A percentile compares a stretch with the other conserved stretches of the same genome.
Conservation (phyloP, 1,140 invertebrate species). For the Triops longicaudatus region DNA sequence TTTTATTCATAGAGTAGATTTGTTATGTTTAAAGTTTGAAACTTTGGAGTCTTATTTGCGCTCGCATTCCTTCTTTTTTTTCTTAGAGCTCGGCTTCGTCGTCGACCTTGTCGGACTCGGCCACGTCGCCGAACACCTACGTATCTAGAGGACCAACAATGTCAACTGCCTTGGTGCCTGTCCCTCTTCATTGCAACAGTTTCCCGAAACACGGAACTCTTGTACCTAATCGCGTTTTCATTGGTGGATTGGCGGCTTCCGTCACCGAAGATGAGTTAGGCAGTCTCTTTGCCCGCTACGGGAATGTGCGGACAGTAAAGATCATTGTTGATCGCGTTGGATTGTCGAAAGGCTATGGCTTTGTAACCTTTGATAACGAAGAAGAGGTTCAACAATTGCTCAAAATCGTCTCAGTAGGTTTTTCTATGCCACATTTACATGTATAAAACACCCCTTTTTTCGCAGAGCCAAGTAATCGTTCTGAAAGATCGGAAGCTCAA, state of each 20-base stretch:
- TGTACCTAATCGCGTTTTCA: conserved; percentile 89
- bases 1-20: background rate
- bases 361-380: conserved; percentile 90
- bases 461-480: conserved; percentile 60
- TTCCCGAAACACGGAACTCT: conserved; percentile 47
- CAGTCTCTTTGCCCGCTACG: conserved; percentile 74
- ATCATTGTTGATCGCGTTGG: conserved; percentile 88
- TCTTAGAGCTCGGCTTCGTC: background rate
- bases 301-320: conserved; percentile 84
- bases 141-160: background rate
- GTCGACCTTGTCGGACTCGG: background rate
- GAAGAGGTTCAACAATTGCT: conserved; percentile 67
- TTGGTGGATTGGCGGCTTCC: conserved; percentile 79
- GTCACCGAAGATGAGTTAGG: conserved; percentile 74
- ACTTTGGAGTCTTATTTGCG: too few species aligned
- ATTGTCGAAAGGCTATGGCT: conserved; percentile 89
- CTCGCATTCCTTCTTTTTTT: background rate
- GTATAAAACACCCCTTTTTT: conserved; percentile 18
- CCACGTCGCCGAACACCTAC: background rate
- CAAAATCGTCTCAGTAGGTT: conserved; percentile 36
- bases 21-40: too few species aligned
- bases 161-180: background rate
- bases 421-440: background rate
- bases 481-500: conserved; percentile 75
- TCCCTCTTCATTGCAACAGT: conserved; percentile 34